phyloP scores from a whole-genome alignment of 2,113 vertebrate species.

The Deroptyus accipitrinus region DNA sequence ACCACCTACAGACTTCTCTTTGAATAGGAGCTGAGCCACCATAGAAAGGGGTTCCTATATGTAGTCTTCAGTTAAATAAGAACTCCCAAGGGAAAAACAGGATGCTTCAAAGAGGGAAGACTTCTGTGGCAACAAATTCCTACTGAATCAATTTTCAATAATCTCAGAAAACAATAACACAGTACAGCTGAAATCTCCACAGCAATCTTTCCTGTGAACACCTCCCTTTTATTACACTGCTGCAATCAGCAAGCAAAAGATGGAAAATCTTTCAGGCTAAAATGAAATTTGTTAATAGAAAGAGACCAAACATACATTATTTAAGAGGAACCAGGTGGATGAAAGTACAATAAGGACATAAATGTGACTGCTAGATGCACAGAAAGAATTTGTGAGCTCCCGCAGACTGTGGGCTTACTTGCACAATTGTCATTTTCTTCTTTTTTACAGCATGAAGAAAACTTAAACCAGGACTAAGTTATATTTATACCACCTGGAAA shows the following conservation, averaged over 20 bases:
- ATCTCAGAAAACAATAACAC: not conserved
- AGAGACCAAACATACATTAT: not conserved
- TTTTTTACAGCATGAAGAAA: not conserved
- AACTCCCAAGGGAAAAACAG: not conserved
- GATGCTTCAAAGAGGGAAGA: not conserved
- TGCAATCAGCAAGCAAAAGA: not conserved
- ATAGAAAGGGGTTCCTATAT: not conserved
- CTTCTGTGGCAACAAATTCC: not conserved
- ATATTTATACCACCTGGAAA: not conserved
- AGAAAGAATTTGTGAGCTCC: not conserved
- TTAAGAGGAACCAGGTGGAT: not conserved
- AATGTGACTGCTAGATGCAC: not conserved
- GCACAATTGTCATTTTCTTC: not conserved
- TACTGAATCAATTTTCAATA: not conserved
- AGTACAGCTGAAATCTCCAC: not conserved
- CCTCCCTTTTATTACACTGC: not conserved
- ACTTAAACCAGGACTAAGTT: not conserved
- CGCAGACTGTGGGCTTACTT: not conserved
- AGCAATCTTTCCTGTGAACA: not conserved
- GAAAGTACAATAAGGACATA: not conserved
- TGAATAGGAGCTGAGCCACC: not conserved
- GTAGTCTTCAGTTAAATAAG: not conserved
- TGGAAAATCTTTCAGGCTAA: not conserved
- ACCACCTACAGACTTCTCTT: not conserved
- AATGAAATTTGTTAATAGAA: not conserved